A percentile compares a stretch with the other conserved stretches of the same genome.
phyloP scores from a whole-genome alignment of 2,888 invertebrate genomes.

The Furcula furcula region DNA sequence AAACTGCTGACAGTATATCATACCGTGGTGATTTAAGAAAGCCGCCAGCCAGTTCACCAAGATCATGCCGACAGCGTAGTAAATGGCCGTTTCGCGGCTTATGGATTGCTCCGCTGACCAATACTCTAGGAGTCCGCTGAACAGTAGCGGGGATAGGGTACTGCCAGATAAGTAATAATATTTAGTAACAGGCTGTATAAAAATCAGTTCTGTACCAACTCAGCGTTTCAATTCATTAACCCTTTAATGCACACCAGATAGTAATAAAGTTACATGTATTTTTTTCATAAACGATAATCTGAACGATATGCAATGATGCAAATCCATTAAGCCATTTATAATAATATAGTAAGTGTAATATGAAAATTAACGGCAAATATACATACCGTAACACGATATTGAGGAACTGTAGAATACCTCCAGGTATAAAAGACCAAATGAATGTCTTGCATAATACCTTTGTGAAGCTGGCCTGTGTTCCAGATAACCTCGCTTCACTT shows the following conservation, averaged over 20 bases:
- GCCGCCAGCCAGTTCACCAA: conserved; percentile 72
- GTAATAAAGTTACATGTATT: no score
- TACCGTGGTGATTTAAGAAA: conserved; percentile 86
- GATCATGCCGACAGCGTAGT: conserved; percentile 76
- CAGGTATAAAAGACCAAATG: conserved; percentile 56
- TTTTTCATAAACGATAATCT: no score
- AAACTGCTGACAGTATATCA: conserved; percentile 83
- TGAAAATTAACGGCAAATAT: no score
- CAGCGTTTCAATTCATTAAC: no score
- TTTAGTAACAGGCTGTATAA: no score
- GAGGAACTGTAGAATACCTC: conserved; percentile 59
- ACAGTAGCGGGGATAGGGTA: conserved; percentile 83
- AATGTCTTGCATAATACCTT: conserved; percentile 56
- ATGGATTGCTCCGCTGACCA: conserved; percentile 79
- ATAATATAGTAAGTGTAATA: not conserved
- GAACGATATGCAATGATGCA: no score
- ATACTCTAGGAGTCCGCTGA: conserved; percentile 73
- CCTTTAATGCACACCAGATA: no score
- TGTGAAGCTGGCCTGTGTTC: conserved; percentile 50
- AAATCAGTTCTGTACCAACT: no score
- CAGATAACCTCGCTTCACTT: conserved; percentile 44
- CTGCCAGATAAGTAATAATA: no score
- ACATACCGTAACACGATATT: conserved; percentile 51
- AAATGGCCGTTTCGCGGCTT: conserved; percentile 73
- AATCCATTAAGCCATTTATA: no score